phyloP scores from a whole-genome alignment of 2,888 invertebrate species.

The Toxonevra muliebris region DNA sequence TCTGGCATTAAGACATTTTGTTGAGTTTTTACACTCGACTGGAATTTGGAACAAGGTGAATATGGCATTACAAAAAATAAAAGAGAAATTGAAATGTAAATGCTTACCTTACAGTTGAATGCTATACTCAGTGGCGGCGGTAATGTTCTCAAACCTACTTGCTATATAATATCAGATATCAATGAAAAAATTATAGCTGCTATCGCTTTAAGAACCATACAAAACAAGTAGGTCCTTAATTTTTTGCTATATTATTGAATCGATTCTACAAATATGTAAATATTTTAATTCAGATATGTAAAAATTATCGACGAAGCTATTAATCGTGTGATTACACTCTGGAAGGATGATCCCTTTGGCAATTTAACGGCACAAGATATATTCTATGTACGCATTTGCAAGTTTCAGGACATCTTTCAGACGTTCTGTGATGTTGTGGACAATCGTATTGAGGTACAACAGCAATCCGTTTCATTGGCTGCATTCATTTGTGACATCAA shows the following conservation, averaged over 20 bases:
- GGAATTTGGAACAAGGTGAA: conserved; percentile 73
- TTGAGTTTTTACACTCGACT: conserved; percentile 78
- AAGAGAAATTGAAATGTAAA: no score
- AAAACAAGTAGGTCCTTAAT: conserved; percentile 52
- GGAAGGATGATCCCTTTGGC: conserved; percentile 64
- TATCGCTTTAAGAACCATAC: conserved; percentile 74
- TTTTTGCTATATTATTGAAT: background rate
- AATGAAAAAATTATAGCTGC: conserved; percentile 84
- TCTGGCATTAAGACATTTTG: conserved; percentile 78
- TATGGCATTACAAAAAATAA: background rate
- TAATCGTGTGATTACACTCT: conserved; percentile 66
- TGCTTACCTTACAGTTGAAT: conserved; percentile 49
- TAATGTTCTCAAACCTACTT: conserved; percentile 61
- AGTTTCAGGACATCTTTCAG: conserved; percentile 73
- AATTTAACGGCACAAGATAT: conserved; percentile 76
- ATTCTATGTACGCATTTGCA: conserved; percentile 77
- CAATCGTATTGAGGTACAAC: conserved; percentile 70
- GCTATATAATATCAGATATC: conserved; percentile 74
- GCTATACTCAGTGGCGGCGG: conserved; percentile 59
- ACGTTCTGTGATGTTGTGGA: conserved; percentile 71
- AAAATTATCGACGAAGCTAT: conserved; percentile 69
- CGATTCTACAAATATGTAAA: background rate
- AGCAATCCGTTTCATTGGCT: conserved; percentile 69
- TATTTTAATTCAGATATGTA: conserved; percentile 40
- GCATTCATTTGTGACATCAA: conserved; percentile 69